phyloP scores from a whole-genome alignment of 2,797 vertebrate species.

The Urophycis tenuis region DNA sequence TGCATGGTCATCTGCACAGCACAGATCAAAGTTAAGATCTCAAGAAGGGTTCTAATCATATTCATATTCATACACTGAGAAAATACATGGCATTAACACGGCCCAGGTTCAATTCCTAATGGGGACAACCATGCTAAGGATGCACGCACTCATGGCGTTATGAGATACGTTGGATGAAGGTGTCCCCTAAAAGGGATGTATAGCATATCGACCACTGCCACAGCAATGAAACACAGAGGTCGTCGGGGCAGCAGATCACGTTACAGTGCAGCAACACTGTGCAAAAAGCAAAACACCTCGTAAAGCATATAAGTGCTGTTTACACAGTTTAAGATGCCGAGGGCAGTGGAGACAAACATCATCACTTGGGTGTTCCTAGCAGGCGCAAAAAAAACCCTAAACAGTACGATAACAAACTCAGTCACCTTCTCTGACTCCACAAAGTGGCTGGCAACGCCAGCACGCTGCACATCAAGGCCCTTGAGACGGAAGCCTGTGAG shows the following conservation, averaged over 20 bases:
- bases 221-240: background rate
- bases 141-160: background rate
- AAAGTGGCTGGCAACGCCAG: constrained; percentile 91
- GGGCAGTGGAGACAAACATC: background rate
- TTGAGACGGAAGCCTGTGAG: constrained; percentile 89
- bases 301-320: background rate
- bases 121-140: background rate
- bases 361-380: background rate
- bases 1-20: too few relatives aligned
- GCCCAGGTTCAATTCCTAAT: background rate
- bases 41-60: too few relatives aligned
- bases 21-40: too few relatives aligned
- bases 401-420: background rate
- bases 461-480: constrained; percentile 85
- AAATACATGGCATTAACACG: background rate
- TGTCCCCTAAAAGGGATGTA: background rate
- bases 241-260: background rate
- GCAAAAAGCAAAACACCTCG: background rate
- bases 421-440: constrained; percentile 83
- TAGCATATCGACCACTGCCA: background rate
- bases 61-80: background rate
- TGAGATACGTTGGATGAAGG: background rate
- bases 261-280: background rate
- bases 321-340: background rate
- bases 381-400: background rate